Evolutionary conservation across 1,140 invertebrate species (phyloP).

Genomic region (Lutraria rhynchaena): DNA sequence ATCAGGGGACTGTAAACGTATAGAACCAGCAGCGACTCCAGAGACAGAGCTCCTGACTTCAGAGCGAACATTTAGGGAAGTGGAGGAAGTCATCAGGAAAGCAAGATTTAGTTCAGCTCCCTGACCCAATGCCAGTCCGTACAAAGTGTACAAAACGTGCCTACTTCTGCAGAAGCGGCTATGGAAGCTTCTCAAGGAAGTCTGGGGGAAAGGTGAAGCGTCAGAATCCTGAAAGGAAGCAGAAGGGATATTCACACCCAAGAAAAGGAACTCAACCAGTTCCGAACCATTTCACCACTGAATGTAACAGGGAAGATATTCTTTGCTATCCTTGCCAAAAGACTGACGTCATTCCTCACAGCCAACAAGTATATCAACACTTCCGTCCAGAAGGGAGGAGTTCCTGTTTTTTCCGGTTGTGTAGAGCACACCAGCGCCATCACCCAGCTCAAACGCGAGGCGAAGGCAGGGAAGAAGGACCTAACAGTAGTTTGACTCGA

Average conservation of each 20-base stretch:
- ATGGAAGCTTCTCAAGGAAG: slow-evolving; percentile 8
- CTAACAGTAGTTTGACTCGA: slow-evolving; percentile 63
- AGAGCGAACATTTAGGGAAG: not conserved
- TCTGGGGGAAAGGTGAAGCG: not conserved
- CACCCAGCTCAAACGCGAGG: slow-evolving; percentile 24
- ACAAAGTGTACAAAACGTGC: not conserved
- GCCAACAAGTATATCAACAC: no score
- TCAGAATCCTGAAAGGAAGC: slow-evolving; percentile 2
- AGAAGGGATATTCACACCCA: no score
- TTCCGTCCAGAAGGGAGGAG: slow-evolving; percentile 13
- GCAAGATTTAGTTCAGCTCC: no score
- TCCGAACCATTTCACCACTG: no score
- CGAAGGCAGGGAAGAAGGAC: slow-evolving; percentile 29
- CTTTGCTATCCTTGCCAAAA: no score
- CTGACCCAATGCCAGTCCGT: not conserved
- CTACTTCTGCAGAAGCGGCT: no score
- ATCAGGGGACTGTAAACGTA: slow-evolving; percentile 9
- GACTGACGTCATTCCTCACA: no score
- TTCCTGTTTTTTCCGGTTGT: slow-evolving; percentile 19
- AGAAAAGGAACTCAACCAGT: not conserved
- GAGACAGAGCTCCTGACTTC: not conserved
- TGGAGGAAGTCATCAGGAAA: slow-evolving; percentile 1
- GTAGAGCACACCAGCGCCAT: slow-evolving; percentile 25
- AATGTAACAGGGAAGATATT: no score
- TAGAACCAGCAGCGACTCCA: no score